These are phyloP conservation scores for Globia sparganii DNA, from an alignment of 2,888 invertebrate species.

Conservation along the genomic window DNA sequence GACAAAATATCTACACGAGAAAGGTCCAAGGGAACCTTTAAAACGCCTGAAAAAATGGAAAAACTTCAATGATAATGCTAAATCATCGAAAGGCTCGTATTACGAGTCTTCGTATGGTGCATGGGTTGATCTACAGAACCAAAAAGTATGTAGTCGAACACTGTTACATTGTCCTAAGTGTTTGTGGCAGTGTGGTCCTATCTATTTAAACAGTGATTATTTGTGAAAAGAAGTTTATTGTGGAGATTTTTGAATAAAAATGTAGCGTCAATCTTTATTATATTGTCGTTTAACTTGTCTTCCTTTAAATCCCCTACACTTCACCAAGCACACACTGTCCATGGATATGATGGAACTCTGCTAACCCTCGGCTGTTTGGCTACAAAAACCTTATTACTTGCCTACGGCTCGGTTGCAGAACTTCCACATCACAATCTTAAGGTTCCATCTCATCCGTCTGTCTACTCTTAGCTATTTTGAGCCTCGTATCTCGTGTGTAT, in stretches of 20 bases:
- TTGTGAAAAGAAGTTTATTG: constrained; percentile 76
- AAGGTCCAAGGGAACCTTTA: constrained; percentile 57
- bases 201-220: constrained; percentile 81
- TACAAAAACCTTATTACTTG: not conserved
- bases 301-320: not conserved
- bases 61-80: constrained; percentile 76
- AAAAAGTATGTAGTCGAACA: constrained; percentile 54
- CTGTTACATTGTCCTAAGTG: constrained; percentile 82
- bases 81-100: constrained; percentile 66
- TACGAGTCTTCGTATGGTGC: constrained; percentile 66
- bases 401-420: no score
- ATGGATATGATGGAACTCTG: not conserved
- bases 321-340: not conserved
- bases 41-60: constrained; percentile 82
- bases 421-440: not conserved
- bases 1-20: constrained; percentile 83
- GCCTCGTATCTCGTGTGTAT: no score
- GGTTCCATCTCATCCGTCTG: not conserved
- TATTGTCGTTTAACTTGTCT: constrained; percentile 35
- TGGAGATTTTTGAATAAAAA: constrained; percentile 78
- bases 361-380: not conserved
- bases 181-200: constrained; percentile 88
- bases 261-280: constrained; percentile 71
- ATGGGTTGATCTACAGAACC: constrained; percentile 78
- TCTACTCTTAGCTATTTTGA: not conserved